Conservation (phyloP, 35 echinoderm and acorn worm species). For the Eucidaris tribuloides region DNA sequence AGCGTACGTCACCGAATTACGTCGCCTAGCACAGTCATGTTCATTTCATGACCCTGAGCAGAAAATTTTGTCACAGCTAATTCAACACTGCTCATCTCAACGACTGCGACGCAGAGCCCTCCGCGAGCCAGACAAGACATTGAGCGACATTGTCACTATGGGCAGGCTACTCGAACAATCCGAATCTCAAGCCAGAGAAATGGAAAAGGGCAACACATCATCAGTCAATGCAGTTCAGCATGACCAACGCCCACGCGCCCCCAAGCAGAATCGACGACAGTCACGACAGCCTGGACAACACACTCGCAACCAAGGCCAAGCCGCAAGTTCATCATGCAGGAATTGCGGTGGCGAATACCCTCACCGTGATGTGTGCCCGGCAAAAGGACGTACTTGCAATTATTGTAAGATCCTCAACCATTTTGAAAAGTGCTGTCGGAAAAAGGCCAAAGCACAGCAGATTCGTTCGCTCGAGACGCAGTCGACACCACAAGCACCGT, state of each 20-base stretch:
- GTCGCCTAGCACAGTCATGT: not conserved
- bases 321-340: no score
- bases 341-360: conserved; percentile 46
- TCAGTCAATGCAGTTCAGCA: no score
- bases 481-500: no score
- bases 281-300: no score
- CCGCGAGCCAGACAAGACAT: conserved; percentile 23
- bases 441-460: no score
- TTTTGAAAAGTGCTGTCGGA: conserved; percentile 11
- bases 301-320: no score
- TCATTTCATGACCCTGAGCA: not conserved
- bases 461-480: no score
- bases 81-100: conserved; percentile 40
- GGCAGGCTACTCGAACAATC: conserved; percentile 11
- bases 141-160: conserved; percentile 18
- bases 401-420: conserved; percentile 36
- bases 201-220: not conserved
- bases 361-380: conserved; percentile 27
- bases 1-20: conserved; percentile 14
- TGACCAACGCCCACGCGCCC: no score
- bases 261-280: no score
- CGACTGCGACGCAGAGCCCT: conserved; percentile 24
- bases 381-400: conserved; percentile 10
- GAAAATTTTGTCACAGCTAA: conserved; percentile 34
- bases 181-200: not conserved